Evolutionary conservation across 2,888 invertebrate species (phyloP), one percentile per base, ranked within the genome.

Genomic region (Carpatolechia fugitivella): DNA sequence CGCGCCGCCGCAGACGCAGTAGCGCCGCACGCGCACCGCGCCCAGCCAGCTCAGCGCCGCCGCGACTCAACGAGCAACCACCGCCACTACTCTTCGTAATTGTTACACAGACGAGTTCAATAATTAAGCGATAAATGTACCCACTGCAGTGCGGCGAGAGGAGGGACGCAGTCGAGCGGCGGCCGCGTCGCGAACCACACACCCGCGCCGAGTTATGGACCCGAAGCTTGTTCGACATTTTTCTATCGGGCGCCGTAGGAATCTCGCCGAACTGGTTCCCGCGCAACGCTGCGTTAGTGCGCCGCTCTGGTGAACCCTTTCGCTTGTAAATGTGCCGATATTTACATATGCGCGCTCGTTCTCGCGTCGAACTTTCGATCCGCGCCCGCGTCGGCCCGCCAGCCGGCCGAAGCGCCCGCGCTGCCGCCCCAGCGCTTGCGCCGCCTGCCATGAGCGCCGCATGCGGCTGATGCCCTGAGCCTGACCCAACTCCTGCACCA

Each of bases 251-350:
- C 91, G 87, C 88, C 88, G 88, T 91, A 92, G 91, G 91, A 91
- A 92, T 92, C 92, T 91, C 86, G 90, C 92, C 91, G 91, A 91
- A 92, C 92, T 91, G 92, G 92, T 92, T 92, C 91, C 88, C 85
- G 85, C 87, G 83, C 84, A 86, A 84, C 85, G 79, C 85, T 82
- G 82, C 86, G 87, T 86, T 85, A 89, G 86, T 86, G 88, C 87
- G 87, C 85, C 89, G 86, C 85, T 88, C 84, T 82, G 88, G 89
- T 90, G 89, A 90, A 88, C 89, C 89, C 89, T 89, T 89, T 90
- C 89, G 89, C 89, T 88, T 86, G 88, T 89, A 90, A 88, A 89
- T 89, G 89, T 90, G 89, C 87, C 90, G 88, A 88, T 90, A 90
- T 90, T 90, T 88, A 88, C 89, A 89, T 89, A 90, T 86, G 85